Base-by-base conservation (phyloP, 2,797 vertebrate genomes). In the Astyanax mexicanus region DNA sequence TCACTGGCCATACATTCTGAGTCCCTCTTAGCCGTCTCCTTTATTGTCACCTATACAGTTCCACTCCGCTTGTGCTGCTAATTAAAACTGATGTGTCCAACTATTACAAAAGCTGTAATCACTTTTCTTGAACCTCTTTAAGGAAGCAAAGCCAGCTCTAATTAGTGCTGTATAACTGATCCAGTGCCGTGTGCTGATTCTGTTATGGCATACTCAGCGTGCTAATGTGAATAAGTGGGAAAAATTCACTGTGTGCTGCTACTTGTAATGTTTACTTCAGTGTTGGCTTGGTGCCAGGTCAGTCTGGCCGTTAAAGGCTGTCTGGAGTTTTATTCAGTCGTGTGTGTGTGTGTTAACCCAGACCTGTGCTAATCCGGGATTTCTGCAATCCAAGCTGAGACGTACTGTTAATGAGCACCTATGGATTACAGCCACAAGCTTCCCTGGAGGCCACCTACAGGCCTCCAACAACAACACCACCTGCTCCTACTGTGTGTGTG, bases 1-100 rank as follows among this genome's bases (percentile, higher is more conserved):
- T 83, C 85, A 86, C 89, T 88, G 85, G 84, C 65, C 88, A 86
- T 85, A 74, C 76, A 80, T 87, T 81, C 83, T 88, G 80, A 83
- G 83, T 90, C 88, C 82, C 80, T 69, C 47, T 44, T n/a, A n/a
- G 25, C 68, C 37, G 47, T 68, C 76, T 52, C 54, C 52, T 72
- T 23, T 54, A 69, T 74, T 55, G 70, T 73, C 70, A 74, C 37
- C 32, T n/a, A 21, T 57, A 52, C 35, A 42, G 29, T 76, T 51
- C 61, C 21, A 69, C 67, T 7, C 52, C n/a, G 35, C 45, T 64
- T 47, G 58, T 17, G 9, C 11, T 37, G 37, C 4, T 55, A 37
- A 55, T 55, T 71, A 51, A 71, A 38, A 57, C 70, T 13, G 8
- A 52, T 42, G 27, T 17, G 32, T 75, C 32, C 27, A 19, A 44